Evolutionary conservation across 2,797 vertebrate species (phyloP), one percentile per base, ranked within the genome.

Genomic region (Meda fulgida): DNA sequence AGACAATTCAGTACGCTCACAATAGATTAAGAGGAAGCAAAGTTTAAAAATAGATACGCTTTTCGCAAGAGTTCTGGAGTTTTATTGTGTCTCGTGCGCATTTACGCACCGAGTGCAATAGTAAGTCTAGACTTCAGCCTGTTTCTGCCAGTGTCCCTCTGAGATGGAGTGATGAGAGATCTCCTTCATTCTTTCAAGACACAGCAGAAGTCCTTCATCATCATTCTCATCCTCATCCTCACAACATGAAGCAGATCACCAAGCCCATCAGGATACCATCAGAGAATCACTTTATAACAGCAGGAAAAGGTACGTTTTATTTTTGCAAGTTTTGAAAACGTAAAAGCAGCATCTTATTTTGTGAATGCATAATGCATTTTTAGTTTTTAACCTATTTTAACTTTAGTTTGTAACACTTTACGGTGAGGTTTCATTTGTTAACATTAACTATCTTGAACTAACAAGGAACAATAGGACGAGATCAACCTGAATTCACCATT

Each of bases 291-390:
- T 67, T 78, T 53, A 55, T 58, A 70, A 34, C 83, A 58, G 65
- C 48, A 71, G 76, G 65, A 3, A 78, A n/a, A 84, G 83, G 81
- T 83, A 48, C n/a, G 81, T 5, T 23, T 80, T 55, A 55, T 51
- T 80, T 63, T 1, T 21, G 10, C 0, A 46, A 43, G 18, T 46
- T 60, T 70, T n/a, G 1, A 26, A 80, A 40, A 23, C 67, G 1
- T 23, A 67, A 51, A 0, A 34, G 9, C 16, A 67, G 26, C 65
- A 55, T 29, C 21, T 26, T 18, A 4, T 36, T 38, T 29, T 66
- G 11, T 7, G 36, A 51, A 67, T 67, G 23, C 78, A 16, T 51
- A 14, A 58, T 16, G 51, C 13, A 2, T 76, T 76, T 75, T 40
- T 38, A 10, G 19, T 29, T 11, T 21, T 29, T 7, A 40, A 21